These are phyloP conservation scores for Clarias platycephalus DNA, from an alignment of 2,797 vertebrate genomes.

Conservation along the genomic window DNA sequence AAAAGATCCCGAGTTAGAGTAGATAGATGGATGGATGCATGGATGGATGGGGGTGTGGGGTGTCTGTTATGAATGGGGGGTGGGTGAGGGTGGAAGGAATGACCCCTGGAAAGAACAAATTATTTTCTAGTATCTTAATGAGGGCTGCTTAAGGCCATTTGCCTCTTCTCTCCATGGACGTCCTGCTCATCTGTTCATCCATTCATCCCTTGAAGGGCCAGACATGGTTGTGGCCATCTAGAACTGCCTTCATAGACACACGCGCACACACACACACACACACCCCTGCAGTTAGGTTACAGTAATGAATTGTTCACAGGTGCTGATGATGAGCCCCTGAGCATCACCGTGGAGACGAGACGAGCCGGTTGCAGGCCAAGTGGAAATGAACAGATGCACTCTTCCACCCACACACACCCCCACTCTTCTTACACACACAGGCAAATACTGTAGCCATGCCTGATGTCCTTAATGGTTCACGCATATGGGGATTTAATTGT, in stretches of 20 bases:
- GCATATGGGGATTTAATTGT: constrained; percentile 68
- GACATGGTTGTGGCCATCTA: constrained; percentile 11
- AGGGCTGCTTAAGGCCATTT: constrained; percentile 20
- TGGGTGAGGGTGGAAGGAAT: neutral
- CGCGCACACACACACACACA: constrained; percentile 37
- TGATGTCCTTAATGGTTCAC: constrained; percentile 78
- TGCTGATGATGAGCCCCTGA: constrained; percentile 83
- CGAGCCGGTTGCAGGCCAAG: constrained; percentile 77
- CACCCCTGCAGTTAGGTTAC: constrained; percentile 83
- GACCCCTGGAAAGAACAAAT: constrained; percentile 38
- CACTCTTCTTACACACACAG: constrained; percentile 41
- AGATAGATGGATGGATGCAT: neutral
- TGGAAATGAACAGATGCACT: constrained; percentile 79
- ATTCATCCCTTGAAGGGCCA: constrained; percentile 2
- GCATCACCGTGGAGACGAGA: constrained; percentile 73
- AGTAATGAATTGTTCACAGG: constrained; percentile 88
- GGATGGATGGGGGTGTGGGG: neutral
- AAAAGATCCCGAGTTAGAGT: neutral
- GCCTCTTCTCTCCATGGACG: constrained; percentile 2
- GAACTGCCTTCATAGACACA: constrained; percentile 23
- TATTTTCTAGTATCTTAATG: constrained; percentile 49
- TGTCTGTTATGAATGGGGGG: too few species aligned
- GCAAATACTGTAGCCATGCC: constrained; percentile 65
- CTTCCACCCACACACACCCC: constrained; percentile 57
- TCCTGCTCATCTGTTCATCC: constrained; percentile 46